Conservation (phyloP, 2,113 vertebrate genomes). For the Reinhardtius hippoglossoides region DNA sequence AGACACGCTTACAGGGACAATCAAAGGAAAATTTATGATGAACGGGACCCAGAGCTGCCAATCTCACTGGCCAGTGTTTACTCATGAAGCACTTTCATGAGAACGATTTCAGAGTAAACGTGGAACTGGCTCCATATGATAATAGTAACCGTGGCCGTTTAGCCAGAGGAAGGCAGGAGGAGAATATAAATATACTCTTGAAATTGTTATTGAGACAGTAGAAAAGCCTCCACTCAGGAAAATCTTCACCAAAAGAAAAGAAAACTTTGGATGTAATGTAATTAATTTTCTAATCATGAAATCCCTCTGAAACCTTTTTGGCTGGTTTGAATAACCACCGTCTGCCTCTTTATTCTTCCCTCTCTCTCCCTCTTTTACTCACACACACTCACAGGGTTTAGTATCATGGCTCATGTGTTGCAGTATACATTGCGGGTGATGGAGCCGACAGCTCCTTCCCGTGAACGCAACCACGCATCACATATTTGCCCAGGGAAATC, state of each 20-base stretch:
- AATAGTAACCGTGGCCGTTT: not conserved
- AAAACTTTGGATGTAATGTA: constrained; percentile 25
- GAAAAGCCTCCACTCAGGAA: not conserved
- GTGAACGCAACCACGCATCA: constrained; percentile 63
- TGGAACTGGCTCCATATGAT: not conserved
- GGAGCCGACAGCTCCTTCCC: constrained; percentile 48
- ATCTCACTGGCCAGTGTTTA: constrained; percentile 37
- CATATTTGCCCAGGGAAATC: constrained; percentile 74
- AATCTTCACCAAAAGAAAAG: constrained; percentile 21
- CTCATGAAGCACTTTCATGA: constrained; percentile 23
- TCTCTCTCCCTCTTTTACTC: not conserved
- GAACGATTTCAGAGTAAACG: constrained; percentile 20
- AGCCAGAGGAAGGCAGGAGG: not conserved
- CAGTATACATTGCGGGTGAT: constrained; percentile 42
- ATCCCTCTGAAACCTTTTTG: constrained; percentile 45
- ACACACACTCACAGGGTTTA: constrained; percentile 17
- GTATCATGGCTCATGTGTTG: constrained; percentile 59
- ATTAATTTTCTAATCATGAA: constrained; percentile 52
- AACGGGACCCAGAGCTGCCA: constrained; percentile 52
- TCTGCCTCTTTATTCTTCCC: constrained; percentile 4
- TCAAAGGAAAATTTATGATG: constrained; percentile 60
- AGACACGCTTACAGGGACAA: constrained; percentile 54
- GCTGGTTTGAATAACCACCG: constrained; percentile 13
- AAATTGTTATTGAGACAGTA: constrained; percentile 19
- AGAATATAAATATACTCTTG: constrained; percentile 8